phyloP scores from a whole-genome alignment of 2,797 vertebrate genomes.

The Pantherophis vulpinus region DNA sequence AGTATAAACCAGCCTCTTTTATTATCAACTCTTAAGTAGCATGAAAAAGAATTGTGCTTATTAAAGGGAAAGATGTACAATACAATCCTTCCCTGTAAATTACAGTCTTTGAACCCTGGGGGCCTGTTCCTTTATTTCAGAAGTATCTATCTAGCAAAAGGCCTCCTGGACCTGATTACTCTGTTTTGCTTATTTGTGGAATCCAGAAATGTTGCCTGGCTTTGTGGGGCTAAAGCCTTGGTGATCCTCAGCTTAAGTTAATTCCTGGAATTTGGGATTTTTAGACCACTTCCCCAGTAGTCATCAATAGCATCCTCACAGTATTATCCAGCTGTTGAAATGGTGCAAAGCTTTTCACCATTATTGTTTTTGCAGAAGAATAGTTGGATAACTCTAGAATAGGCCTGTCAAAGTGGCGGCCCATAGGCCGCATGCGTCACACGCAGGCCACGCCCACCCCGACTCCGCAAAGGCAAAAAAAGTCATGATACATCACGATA shows the following conservation, averaged over 20 bases:
- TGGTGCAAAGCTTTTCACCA: not conserved
- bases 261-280: not conserved
- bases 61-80: not conserved
- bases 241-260: not conserved
- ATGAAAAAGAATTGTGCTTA: not conserved
- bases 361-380: not conserved
- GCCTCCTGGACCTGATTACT: not conserved
- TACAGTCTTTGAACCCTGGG: not conserved
- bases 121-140: not conserved
- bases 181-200: not conserved
- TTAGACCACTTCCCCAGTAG: not conserved
- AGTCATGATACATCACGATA: no score
- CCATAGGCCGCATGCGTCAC: no score
- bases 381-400: not conserved
- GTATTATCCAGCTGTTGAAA: not conserved
- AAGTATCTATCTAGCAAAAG: not conserved
- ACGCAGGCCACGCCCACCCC: no score
- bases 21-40: not conserved
- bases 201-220: not conserved
- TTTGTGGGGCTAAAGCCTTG: not conserved
- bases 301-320: not conserved
- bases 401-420: no score
- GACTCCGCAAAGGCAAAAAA: no score
- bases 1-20: not conserved
- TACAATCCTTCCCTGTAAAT: not conserved